A percentile compares a stretch with the other conserved stretches of the same genome.
Evolutionary conservation across 2,797 vertebrate species (phyloP).

Genomic region (Neosalanx taihuensis): DNA sequence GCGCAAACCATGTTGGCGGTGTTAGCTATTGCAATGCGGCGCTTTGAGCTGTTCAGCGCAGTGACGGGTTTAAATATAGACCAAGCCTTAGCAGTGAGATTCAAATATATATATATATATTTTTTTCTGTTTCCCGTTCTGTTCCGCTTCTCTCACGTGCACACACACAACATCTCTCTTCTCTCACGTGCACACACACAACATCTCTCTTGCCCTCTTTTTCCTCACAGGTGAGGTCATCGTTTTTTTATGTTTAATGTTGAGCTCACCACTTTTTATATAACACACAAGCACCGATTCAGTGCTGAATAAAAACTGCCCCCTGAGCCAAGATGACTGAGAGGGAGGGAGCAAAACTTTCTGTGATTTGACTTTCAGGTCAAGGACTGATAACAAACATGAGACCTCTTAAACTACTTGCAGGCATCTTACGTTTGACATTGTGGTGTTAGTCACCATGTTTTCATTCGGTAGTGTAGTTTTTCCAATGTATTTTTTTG

Average conservation of each 20-base stretch:
- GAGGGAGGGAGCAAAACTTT: background rate
- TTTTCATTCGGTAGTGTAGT: background rate
- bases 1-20: background rate
- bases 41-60: conserved; percentile 1
- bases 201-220: background rate
- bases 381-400: background rate
- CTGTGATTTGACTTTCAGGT: background rate
- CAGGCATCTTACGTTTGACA: background rate
- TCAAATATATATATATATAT: background rate
- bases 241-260: background rate
- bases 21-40: background rate
- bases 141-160: background rate
- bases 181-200: background rate
- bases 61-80: conserved; percentile 23
- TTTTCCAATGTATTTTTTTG: background rate
- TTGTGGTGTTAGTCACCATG: too few relatives aligned
- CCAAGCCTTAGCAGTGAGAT: background rate
- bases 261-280: background rate
- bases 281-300: background rate
- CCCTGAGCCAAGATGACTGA: background rate
- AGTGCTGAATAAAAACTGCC: background rate
- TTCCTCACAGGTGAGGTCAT: background rate
- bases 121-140: background rate
- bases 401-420: background rate
- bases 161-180: background rate